phyloP scores from a whole-genome alignment of 53 echinoderm and acorn worm genomes.

The Mesocentrotus franciscanus region DNA sequence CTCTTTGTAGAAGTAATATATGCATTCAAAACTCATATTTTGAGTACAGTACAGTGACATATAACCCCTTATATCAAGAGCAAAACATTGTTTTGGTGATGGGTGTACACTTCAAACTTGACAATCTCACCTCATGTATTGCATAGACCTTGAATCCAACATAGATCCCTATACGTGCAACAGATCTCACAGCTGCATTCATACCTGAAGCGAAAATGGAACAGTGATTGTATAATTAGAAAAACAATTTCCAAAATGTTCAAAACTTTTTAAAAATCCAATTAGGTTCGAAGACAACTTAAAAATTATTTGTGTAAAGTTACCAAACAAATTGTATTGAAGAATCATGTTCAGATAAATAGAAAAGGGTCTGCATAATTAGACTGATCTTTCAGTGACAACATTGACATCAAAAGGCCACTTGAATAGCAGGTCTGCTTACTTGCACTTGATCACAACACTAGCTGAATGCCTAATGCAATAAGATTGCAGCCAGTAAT shows the following conservation, averaged over 20 bases:
- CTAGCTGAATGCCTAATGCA: too few relatives aligned
- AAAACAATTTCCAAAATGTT: background rate
- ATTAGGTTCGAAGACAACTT: too few relatives aligned
- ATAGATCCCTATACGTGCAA: constrained; percentile 97
- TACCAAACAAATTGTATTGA: too few relatives aligned
- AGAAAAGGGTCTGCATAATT: background rate
- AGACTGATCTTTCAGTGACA: background rate
- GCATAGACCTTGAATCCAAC: constrained; percentile 97
- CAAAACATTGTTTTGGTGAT: too few relatives aligned
- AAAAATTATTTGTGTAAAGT: too few relatives aligned
- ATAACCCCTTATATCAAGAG: too few relatives aligned
- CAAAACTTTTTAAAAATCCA: too few relatives aligned
- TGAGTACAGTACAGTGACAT: too few relatives aligned
- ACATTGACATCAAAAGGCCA: background rate
- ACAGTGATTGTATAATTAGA: background rate
- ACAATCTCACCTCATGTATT: constrained; percentile 91
- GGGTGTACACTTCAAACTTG: background rate
- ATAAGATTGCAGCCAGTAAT: too few relatives aligned
- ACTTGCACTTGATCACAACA: too few relatives aligned
- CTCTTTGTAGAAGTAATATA: too few relatives aligned
- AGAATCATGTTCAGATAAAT: background rate
- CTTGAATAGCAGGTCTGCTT: background rate
- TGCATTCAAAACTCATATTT: too few relatives aligned
- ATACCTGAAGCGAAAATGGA: constrained; percentile 74
- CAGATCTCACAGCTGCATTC: constrained; percentile 97